phyloP scores from a whole-genome alignment of 2,888 invertebrate species.

The Neelides folsomi region DNA sequence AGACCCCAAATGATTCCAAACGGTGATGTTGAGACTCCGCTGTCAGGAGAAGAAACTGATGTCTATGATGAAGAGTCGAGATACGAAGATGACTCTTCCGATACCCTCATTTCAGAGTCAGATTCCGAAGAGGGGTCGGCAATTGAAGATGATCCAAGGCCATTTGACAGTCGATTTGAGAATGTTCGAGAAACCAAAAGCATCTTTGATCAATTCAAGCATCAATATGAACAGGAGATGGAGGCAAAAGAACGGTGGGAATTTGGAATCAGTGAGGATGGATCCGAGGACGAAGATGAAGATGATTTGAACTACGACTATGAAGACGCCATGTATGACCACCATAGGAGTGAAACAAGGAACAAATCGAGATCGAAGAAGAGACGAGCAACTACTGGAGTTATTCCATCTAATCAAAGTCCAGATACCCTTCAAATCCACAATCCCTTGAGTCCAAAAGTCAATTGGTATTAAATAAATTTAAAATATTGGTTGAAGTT shows the following conservation, averaged over 20 bases:
- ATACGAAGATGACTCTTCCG: background rate
- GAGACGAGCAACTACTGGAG: too few species aligned
- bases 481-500: too few species aligned
- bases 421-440: too few species aligned
- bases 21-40: background rate
- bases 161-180: conserved; percentile 3
- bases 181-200: conserved; percentile 10
- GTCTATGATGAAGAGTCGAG: background rate
- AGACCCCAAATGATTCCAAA: too few species aligned
- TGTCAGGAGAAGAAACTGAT: background rate
- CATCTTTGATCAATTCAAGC: conserved; percentile 30
- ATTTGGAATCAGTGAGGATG: conserved; percentile 22
- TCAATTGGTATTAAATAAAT: too few species aligned
- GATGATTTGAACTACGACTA: conserved; percentile 8
- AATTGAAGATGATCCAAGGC: too few species aligned
- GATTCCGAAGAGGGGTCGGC: too few species aligned
- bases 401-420: too few species aligned
- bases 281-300: conserved; percentile 20
- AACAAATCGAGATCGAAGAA: too few species aligned
- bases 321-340: too few species aligned
- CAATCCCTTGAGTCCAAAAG: too few species aligned
- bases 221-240: conserved; percentile 30
- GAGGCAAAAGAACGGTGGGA: conserved; percentile 28
- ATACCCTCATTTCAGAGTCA: background rate
- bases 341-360: too few species aligned